These are phyloP conservation scores for Loripinus fragilis DNA, from an alignment of 2,888 invertebrate genomes.

Conservation along the genomic window DNA sequence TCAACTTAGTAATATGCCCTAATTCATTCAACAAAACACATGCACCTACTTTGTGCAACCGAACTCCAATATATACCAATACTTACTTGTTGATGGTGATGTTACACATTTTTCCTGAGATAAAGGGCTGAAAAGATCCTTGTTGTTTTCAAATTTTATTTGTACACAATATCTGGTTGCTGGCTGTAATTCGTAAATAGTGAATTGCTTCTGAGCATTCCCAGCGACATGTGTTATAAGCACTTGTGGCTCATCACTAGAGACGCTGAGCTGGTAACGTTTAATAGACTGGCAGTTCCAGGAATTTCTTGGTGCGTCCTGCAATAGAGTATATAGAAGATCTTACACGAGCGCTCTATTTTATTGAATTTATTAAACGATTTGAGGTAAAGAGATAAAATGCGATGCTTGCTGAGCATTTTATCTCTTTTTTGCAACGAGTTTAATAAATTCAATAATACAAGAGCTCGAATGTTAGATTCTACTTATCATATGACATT, in stretches of 20 bases:
- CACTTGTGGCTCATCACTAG: constrained; percentile 46
- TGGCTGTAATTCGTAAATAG: constrained; percentile 70
- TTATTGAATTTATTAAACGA: too few relatives aligned
- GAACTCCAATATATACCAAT: background rate
- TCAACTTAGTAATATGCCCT: too few relatives aligned
- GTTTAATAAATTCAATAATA: too few relatives aligned
- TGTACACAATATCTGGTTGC: constrained; percentile 74
- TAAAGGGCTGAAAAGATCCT: constrained; percentile 65
- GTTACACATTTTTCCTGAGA: constrained; percentile 69
- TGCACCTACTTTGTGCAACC: too few relatives aligned
- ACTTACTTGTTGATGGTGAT: constrained; percentile 73
- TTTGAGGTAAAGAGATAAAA: too few relatives aligned
- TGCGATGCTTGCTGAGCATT: too few relatives aligned
- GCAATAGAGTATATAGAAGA: too few relatives aligned
- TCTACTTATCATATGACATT: too few relatives aligned
- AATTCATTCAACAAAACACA: too few relatives aligned
- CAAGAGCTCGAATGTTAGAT: too few relatives aligned
- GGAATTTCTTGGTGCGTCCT: constrained; percentile 67
- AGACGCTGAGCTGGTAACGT: constrained; percentile 65
- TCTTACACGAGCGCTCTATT: too few relatives aligned
- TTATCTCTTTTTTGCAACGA: too few relatives aligned
- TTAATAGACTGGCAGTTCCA: constrained; percentile 73
- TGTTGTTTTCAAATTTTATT: constrained; percentile 69
- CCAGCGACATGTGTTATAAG: constrained; percentile 59
- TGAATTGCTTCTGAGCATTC: constrained; percentile 54